Base-by-base conservation (phyloP, 2,797 vertebrate genomes). In the Falco columbarius region DNA sequence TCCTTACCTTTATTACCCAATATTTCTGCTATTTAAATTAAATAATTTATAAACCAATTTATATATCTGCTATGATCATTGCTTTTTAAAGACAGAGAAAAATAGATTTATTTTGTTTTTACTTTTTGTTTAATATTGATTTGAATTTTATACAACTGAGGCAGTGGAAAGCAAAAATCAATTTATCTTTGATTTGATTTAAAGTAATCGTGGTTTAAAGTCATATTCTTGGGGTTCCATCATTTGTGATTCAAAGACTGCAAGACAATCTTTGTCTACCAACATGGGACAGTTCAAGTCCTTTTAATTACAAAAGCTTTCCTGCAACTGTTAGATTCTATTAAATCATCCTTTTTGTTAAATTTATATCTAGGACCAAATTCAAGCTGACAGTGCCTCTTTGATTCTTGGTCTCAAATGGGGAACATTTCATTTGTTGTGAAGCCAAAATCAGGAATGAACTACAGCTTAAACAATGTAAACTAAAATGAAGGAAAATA, bases 291-390 rank as follows among this genome's bases (percentile, higher is more conserved):
- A 71, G 23, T 86, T 93, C 70, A 81, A 81, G 32, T 32, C 10
- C 65, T 86, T 86, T 90, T 88, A 92, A 84, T 86, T 81, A 72
- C 8, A 65, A 86, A 86, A 79, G 23, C 13, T 75, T 90, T 83
- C 47, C 46, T 72, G n/a, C 10, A 49, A 81, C 72, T 90, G 52
- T 67, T 88, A 83, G 21, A 32, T 68, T 81, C 89, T 92, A 87
- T 89, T 90, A 90, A 83, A 82, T 63, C 65, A 87, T 82, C 21
- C 6, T 62, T 89, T 81, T 89, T 71, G 34, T 74, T 74, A 65
- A 58, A 77, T 86, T 93, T 68, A 91, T 68, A 86, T 51, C n/a
- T 79, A 85, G 58, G 65, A 32, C 29, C 29, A 90, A 87, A 96
- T 91, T 93, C 59, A 86, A 90, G 34, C 20, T 86, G 62, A 95